A percentile compares a stretch with the other conserved stretches of the same genome.
phyloP scores from a whole-genome alignment of 2,797 vertebrate genomes.

The Gallinago solitaria region DNA sequence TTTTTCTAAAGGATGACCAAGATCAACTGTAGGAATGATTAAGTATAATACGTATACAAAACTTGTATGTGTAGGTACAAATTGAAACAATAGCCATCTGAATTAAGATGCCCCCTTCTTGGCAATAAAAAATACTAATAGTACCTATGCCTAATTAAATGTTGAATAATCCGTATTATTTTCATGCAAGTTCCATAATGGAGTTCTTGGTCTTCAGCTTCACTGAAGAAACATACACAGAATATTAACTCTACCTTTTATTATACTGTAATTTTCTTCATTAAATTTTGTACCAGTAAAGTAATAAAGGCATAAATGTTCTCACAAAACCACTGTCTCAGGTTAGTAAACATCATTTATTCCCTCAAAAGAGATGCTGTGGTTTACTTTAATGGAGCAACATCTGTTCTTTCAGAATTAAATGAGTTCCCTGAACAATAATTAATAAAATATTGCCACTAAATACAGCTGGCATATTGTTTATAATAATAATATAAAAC shows the following conservation, averaged over 20 bases:
- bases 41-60: not conserved
- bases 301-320: slow-evolving; percentile 10
- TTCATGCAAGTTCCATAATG: not conserved
- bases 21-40: not conserved
- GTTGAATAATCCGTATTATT: not conserved
- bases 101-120: not conserved
- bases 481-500: slow-evolving; percentile 29
- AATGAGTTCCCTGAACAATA: slow-evolving; percentile 60
- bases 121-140: not conserved
- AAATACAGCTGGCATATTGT: slow-evolving; percentile 55
- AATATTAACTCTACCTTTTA: not conserved
- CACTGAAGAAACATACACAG: not conserved
- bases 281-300: slow-evolving; percentile 2
- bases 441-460: slow-evolving; percentile 70
- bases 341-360: slow-evolving; percentile 52
- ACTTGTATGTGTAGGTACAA: not conserved
- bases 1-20: not conserved
- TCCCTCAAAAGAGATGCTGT: slow-evolving; percentile 37
- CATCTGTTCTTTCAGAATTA: slow-evolving; percentile 70
- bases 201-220: not conserved
- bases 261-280: not conserved
- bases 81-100: not conserved
- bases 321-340: slow-evolving; percentile 18
- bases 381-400: slow-evolving; percentile 64
- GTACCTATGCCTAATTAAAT: not conserved